Base-by-base conservation (phyloP, 2,797 vertebrate species). In the Scleropages formosus region DNA sequence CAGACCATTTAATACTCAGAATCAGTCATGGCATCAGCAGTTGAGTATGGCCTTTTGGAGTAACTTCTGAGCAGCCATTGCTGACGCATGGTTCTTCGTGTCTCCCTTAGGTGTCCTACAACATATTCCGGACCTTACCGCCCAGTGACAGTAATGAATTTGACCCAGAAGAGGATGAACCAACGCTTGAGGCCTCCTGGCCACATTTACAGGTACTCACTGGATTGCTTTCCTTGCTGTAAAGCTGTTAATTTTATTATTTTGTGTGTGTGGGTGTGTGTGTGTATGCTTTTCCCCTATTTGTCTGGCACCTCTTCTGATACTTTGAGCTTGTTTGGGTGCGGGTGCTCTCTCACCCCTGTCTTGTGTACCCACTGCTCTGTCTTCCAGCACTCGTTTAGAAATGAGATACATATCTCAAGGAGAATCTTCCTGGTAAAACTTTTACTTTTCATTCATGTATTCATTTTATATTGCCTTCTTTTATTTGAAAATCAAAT, bases 111-210 rank as follows among this genome's bases (percentile, higher is more conserved):
- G 97, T 99, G 87, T 98, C 96, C 92, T 96, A 96, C 94, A 98
- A 99, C 95, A 98, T 99, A 92, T 99, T 99, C 93, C 95, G 97
- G 91, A 98, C 97, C 85, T 96, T 99, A 90, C 97, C 97, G 83
- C 97, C 97, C 87, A 98, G 96, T 74, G 97, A 99, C 92, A 97
- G 96, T 89, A 98, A 97, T 68, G 97, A 99, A 90, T 99, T 99
- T 87, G 97, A 99, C 90, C 97, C 97, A 31, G 97, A 99, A 87
- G 97, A 99, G 89, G 97, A 99, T 81, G 97, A 99, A 87, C 97
- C 97, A 77, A 98, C 96, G 75, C 94, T 99, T 74, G 97, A 99
- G 87, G 96, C 97, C 74, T 98, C 96, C 0, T 98, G 96, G 96
- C 96, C 97, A 59, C 97, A 99, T 90, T 93, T 98, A 95, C 96